These are phyloP conservation scores for Pangasius mekongensis DNA, from an alignment of 2,797 vertebrate species.

Conservation along the genomic window DNA sequence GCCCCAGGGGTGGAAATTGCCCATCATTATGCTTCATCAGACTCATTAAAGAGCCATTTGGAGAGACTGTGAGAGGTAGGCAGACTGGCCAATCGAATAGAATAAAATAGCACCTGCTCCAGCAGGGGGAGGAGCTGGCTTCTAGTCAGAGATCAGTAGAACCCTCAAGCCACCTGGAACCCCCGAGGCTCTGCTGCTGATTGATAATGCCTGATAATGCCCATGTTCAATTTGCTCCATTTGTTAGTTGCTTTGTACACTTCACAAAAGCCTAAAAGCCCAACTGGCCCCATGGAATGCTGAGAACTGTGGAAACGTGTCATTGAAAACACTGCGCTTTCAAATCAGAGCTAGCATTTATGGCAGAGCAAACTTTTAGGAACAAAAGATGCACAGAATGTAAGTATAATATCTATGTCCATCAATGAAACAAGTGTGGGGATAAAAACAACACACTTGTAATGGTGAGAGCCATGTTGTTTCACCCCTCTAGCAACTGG, in stretches of 20 bases:
- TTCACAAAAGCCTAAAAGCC: slow-evolving; percentile 7
- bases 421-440: neutral
- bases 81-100: slow-evolving; percentile 48
- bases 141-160: slow-evolving; percentile 28
- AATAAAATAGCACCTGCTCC: slow-evolving; percentile 49
- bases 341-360: neutral
- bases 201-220: slow-evolving; percentile 47
- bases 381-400: neutral
- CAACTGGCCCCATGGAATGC: slow-evolving; percentile 3
- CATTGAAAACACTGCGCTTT: slow-evolving; percentile 23
- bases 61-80: slow-evolving; percentile 48
- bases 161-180: slow-evolving; percentile 45
- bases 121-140: slow-evolving; percentile 49
- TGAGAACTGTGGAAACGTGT: neutral
- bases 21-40: slow-evolving; percentile 59
- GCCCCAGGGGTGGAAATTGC: slow-evolving; percentile 57
- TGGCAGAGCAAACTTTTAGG: neutral
- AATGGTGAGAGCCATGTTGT: neutral
- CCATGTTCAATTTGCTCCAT: slow-evolving; percentile 38
- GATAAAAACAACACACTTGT: neutral
- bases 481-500: neutral
- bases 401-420: neutral
- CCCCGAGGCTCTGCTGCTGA: slow-evolving; percentile 40
- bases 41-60: slow-evolving; percentile 59
- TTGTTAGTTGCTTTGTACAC: slow-evolving; percentile 19